Evolutionary conservation across 1,140 invertebrate species (phyloP), one percentile per base, ranked within the genome.

Genomic region (Zeugodacus cucurbitae): DNA sequence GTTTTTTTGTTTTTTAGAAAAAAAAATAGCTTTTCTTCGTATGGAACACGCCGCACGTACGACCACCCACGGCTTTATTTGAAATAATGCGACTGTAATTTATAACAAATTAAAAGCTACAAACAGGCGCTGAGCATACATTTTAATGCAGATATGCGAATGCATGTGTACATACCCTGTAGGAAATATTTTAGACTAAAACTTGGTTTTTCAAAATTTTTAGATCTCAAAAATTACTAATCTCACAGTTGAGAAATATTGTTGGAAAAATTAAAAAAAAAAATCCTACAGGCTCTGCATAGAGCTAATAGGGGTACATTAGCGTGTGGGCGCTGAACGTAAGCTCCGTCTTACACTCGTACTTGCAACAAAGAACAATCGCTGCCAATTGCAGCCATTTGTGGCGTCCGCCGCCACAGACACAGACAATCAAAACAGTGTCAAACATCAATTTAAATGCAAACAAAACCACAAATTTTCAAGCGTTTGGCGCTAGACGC

Each of bases 401-500:
- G 34, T 78, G 20, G 37, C 1, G 22, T 10, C 7, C 64, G n/a
- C 32, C 70, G 70, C 37, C 70, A 32, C n/a, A n/a, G n/a, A n/a
- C n/a, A 10, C 29, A 78, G 29, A 44, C 37, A 78, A 78, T 78
- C 70, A 78, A 78, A 78, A 78, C 37, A 78, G 70, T 78, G 70
- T 78, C 70, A 78, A 78, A 78, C 70, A 78, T 78, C 37, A 37
- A 78, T 78, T 78, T 78, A 78, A 78, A 78, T 78, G 37, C 70
- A 78, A 78, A 44, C 20, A 41, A 78, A 78, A 78, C 70, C 37
- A 78, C 37, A 78, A 26, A 78, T 26, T n/a, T 41, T 41, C 2
- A 44, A 70, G 32, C 32, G 11, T 6, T 78, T 78, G 70, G 32
- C 64, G 64, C 17, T 78, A 22, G 70, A 22, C 7, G 6, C 37